Evolutionary conservation across 2,113 vertebrate species (phyloP), one percentile per base, ranked within the genome.

Genomic region (Ammodytes marinus): DNA sequence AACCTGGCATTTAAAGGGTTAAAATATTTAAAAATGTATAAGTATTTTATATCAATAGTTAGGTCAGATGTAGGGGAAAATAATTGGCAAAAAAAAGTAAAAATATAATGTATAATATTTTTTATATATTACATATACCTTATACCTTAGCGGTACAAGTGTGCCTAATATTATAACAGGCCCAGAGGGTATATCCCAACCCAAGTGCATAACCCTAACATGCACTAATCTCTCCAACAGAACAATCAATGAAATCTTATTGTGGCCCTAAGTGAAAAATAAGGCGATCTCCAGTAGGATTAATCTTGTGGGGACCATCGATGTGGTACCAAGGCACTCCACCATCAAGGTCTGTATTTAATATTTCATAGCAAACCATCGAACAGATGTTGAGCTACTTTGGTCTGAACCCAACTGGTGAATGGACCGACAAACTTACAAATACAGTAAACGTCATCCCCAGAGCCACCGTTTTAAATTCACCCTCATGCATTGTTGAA

Each of bases 161-260:
- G 27, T 27, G 27, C 27, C 27, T 27, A 27, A 27, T 27, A 27
- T 27, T 27, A 27, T 27, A 27, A 27, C 27, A 27, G 27, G 27
- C 27, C 27, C 27, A 27, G 27, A 27, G 27, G 27, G 27, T 88
- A 69, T 68, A 82, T 86, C 76, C 81, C 83, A 82, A 83, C 68
- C 84, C 61, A 63, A 65, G 82, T 78, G 80, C 47, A 53, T 83
- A 90, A 86, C 69, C 68, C 80, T 89, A 89, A 91, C 74, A 27
- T 79, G 70, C 77, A 67, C 89, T 92, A 90, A 93, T 93, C 91
- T 93, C 84, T 83, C 67, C 83, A 88, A 86, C 90, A 87, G 74
- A 77, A 80, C 83, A 91, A 92, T 92, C 93, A 89, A 95, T 91
- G 86, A n/a, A n/a, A n/a, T n/a, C n/a, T n/a, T n/a, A n/a, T n/a